Percentiles rank a stretch among this genome's conserved stretches.
Conservation (phyloP, 2,797 vertebrate genomes). For the Atherinosoma microstoma region DNA sequence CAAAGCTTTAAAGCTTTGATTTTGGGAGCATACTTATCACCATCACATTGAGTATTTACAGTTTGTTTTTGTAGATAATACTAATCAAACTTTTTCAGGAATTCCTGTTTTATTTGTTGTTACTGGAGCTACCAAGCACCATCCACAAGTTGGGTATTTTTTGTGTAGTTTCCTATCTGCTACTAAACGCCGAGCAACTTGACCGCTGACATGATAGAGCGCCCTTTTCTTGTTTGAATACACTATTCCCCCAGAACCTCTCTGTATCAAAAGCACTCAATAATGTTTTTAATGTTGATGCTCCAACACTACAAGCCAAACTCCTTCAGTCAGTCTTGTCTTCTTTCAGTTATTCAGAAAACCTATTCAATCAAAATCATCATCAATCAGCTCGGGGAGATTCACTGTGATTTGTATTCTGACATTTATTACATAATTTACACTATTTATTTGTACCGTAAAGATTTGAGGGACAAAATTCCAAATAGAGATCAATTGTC, state of each 20-base stretch:
- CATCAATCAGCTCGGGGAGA: background rate
- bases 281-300: background rate
- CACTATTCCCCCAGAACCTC: background rate
- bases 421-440: background rate
- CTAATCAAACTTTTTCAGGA: background rate
- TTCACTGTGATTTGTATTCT: background rate
- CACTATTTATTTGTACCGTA: background rate
- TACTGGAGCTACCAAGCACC: background rate
- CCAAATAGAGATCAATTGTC: constrained; percentile 55
- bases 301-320: background rate
- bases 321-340: background rate
- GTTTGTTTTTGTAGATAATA: background rate
- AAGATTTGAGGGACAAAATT: background rate
- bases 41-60: background rate
- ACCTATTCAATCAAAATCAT: background rate
- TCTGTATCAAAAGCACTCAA: too few relatives aligned
- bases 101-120: background rate
- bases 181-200: too few relatives aligned
- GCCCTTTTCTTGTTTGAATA: background rate
- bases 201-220: background rate
- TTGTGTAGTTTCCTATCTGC: background rate
- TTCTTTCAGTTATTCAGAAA: background rate
- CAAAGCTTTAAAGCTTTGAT: too few relatives aligned
- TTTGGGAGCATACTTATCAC: background rate
- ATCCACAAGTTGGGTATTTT: background rate